A percentile compares a stretch with the other conserved stretches of the same genome.
Conservation (phyloP, 2,797 vertebrate species). For the Gallinago nigripennis region DNA sequence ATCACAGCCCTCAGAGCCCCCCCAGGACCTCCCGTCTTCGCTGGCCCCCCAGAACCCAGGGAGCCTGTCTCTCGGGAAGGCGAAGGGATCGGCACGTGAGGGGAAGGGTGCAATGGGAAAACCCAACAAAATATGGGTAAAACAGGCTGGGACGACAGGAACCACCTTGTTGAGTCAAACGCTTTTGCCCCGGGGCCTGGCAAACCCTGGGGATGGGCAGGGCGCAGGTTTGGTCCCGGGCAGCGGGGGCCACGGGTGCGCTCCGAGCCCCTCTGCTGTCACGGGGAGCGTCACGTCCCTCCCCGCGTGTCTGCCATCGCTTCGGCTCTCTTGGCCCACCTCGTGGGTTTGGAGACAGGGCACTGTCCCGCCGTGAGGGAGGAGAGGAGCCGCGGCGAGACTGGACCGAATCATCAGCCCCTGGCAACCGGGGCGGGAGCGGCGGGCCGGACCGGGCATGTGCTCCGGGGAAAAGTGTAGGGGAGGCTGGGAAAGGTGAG, state of each 20-base stretch:
- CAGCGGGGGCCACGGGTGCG: fast-evolving
- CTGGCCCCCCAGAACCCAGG: not conserved
- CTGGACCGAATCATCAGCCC: not conserved
- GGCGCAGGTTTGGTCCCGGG: fast-evolving
- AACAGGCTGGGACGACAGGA: not conserved
- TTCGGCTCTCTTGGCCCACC: not conserved
- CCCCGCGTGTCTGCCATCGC: fast-evolving
- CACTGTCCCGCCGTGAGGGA: fast-evolving
- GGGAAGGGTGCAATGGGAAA: not conserved
- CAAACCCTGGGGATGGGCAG: no score
- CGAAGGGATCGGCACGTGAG: fast-evolving
- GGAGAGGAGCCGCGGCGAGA: fast-evolving
- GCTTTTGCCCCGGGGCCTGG: not conserved
- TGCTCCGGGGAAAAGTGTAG: not conserved
- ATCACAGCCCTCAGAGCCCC: not conserved
- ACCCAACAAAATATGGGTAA: not conserved
- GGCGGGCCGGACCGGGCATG: fast-evolving
- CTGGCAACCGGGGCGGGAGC: not conserved
- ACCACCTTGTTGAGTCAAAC: fast-evolving
- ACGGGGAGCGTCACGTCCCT: not conserved
- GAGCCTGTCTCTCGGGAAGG: not conserved
- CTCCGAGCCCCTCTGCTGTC: not conserved
- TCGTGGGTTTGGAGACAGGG: fast-evolving
- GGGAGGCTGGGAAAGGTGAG: not conserved
- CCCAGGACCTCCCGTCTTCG: fast-evolving